Evolutionary conservation across 2,888 invertebrate species (phyloP).

Genomic region (Resseliella maxima): DNA sequence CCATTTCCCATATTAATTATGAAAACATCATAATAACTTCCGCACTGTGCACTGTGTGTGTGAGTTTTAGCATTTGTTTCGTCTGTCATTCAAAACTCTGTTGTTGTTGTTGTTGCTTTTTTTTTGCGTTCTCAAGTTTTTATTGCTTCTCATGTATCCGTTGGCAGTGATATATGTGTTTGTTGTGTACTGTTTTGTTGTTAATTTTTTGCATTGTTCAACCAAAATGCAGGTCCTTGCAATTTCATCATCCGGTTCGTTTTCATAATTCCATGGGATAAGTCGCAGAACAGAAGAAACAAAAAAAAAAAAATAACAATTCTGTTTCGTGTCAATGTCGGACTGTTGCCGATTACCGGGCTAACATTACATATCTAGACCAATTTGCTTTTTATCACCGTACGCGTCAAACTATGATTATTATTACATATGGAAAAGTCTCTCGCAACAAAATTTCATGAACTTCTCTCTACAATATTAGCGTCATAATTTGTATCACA

Average conservation of each 20-base stretch:
- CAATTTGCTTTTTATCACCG: conserved; percentile 34
- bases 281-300: too few species aligned
- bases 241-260: background rate
- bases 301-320: too few species aligned
- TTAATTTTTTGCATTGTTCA: background rate
- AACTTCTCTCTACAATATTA: conserved; percentile 23
- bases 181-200: background rate
- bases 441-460: background rate
- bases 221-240: background rate
- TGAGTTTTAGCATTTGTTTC: background rate
- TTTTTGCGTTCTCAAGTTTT: background rate
- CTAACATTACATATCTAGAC: background rate
- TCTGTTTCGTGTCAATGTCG: too few species aligned
- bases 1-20: background rate
- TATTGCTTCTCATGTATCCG: background rate
- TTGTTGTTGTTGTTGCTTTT: too few species aligned
- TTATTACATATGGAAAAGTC: conserved; percentile 48
- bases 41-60: too few species aligned
- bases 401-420: conserved; percentile 12
- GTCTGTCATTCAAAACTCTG: background rate
- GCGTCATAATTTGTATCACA: conserved; percentile 48
- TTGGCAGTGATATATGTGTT: background rate
- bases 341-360: background rate
- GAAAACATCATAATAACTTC: background rate
- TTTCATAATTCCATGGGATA: too few species aligned